These are phyloP conservation scores for Sardinella longiceps DNA, from an alignment of 2,797 vertebrate genomes.

Conservation along the genomic window DNA sequence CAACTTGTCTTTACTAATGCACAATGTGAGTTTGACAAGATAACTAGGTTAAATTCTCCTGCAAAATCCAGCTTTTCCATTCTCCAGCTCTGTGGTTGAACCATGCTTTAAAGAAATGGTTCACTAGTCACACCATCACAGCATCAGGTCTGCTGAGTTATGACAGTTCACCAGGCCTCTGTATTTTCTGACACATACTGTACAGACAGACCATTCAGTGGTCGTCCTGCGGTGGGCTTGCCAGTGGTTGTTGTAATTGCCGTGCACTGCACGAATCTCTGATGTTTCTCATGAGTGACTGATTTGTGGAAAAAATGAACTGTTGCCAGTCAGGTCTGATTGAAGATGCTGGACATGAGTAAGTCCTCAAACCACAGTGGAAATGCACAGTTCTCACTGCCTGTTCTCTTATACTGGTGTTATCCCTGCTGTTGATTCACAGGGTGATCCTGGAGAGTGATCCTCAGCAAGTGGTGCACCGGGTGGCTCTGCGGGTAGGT, in stretches of 20 bases:
- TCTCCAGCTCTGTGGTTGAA: neutral
- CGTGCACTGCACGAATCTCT: neutral
- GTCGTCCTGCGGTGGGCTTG: neutral
- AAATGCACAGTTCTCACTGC: neutral
- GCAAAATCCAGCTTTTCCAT: neutral
- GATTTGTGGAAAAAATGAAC: neutral
- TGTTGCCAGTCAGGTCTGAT: neutral
- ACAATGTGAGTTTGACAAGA: neutral
- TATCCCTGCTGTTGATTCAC: neutral
- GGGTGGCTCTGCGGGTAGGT: slow-evolving; percentile 89
- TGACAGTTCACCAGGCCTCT: neutral
- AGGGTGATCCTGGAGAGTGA: slow-evolving; percentile 93
- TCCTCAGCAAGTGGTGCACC: slow-evolving; percentile 92
- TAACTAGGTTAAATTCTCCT: neutral
- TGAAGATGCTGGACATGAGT: neutral
- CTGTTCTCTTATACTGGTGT: neutral
- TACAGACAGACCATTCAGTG: neutral
- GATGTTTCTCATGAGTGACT: neutral
- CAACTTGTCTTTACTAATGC: neutral
- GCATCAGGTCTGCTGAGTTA: neutral
- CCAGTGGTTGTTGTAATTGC: neutral
- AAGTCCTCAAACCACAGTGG: neutral
- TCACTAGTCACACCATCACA: neutral
- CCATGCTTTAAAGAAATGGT: neutral
- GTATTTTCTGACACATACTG: neutral